Evolutionary conservation across 2,888 invertebrate species (phyloP).

Genomic region (Leptopilina myrica): DNA sequence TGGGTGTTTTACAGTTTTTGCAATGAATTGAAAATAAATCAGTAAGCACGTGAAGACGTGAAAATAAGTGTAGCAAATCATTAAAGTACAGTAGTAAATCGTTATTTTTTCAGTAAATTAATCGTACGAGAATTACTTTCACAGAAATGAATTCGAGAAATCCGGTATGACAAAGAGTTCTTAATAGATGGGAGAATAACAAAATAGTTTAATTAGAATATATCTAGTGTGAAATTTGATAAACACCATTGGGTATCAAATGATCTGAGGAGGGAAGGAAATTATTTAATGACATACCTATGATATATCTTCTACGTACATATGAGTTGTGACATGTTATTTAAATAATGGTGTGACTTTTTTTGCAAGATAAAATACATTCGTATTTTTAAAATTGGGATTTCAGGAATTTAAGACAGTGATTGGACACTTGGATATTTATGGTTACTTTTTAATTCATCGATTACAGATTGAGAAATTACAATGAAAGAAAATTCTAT

Average conservation of each 20-base stretch:
- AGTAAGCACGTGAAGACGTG: background rate
- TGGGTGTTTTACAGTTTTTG: background rate
- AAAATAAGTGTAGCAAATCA: background rate
- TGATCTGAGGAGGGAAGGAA: conserved; percentile 7
- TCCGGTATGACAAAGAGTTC: background rate
- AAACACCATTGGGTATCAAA: conserved; percentile 14
- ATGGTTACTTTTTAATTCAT: too few relatives aligned
- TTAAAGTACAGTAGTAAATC: background rate
- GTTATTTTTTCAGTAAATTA: conserved; percentile 2
- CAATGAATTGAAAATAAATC: background rate
- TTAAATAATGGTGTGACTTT: conserved; percentile 29
- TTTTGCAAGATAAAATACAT: background rate
- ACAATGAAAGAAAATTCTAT: too few relatives aligned
- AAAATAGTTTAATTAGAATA: conserved; percentile 21
- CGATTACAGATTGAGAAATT: too few relatives aligned
- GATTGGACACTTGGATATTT: too few relatives aligned
- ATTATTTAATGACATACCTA: conserved; percentile 21
- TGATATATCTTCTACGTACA: background rate
- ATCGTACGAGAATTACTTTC: background rate
- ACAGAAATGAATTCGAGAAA: background rate
- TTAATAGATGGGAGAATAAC: background rate
- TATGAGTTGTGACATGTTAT: background rate
- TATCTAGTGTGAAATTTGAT: conserved; percentile 12
- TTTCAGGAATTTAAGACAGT: too few relatives aligned
- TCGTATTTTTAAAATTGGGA: background rate